Evolutionary conservation across 2,888 invertebrate genomes (phyloP), one percentile per base, ranked within the genome.

Genomic region (Leptinotarsa haldemani): DNA sequence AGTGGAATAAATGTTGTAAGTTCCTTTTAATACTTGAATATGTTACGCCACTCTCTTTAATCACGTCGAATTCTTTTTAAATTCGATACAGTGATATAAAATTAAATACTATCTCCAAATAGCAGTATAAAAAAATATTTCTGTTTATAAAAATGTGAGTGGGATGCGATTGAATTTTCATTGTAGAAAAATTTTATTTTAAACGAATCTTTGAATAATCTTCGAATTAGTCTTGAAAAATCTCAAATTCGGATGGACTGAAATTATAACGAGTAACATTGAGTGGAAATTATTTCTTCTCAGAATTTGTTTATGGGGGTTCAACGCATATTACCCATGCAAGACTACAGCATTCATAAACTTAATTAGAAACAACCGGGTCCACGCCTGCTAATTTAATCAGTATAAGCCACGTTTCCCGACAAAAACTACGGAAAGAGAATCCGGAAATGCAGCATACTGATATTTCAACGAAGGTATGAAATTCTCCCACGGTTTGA

Each of bases 401-500:
- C 15, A 12, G 20, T 25, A 61, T 61, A 56, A 56, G 16, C 40
- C 61, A 61, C 61, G 61, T 61, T 61, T 61, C 61, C 61, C 16
- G 61, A 61, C 15, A 61, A 61, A 61, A 61, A 61, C 25, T 40
- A 18, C 61, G 61, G 40, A 61, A 40, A 40, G 40, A 30, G 61
- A 61, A 40, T 61, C 61, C 61, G 61, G 61, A 61, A 61, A 61
- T 30, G 61, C 40, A 25, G 61, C 18, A 61, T 30, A 30, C 61
- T n/a, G n/a, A 61, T 61, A 61, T 61, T n/a, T 61, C 61, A 40
- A 25, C n/a, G 56, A 16, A 56, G 56, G 61, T 61, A 61, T 9
- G 61, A 61, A 58, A 61, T 61, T 61, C 61, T 61, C 61, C 61
- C 61, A 61, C 61, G 61, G 61, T n/a, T 30, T 16, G 30, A n/a